Base-by-base conservation (phyloP, 2,113 vertebrate species). In the Sarotherodon lohbergeri region DNA sequence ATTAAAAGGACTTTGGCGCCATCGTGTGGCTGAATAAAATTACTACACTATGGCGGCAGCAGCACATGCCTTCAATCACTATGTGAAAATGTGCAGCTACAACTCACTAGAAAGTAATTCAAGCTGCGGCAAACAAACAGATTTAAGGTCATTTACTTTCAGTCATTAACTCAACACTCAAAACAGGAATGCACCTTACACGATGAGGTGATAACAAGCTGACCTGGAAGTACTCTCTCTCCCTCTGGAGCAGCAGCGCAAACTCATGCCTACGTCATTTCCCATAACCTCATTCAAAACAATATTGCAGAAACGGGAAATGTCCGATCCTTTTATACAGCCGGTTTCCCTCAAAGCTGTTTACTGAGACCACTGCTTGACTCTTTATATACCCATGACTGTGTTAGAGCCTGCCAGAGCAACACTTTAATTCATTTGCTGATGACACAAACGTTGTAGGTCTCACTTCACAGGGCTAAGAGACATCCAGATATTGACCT, bases 181-280 rank as follows among this genome's bases (percentile, higher is more conserved):
- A 14, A 57, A 57, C 0, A 61, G 57, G 0, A 19, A 61, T 6
- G 8, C 29, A 61, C 5, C 57, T 61, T 0, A 61, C 57, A 10
- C 16, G 2, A 61, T 19, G 57, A 61, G 57, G 3, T 5, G 16
- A 34, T 4, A 61, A 61, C 57, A 61, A 61, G 16, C 0, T 34
- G 57, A 61, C 29, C 57, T 19, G 29, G 16, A 19, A 61, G 16
- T 0, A 0, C 29, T 4, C 1, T 59, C 14, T 61, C 27, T 32
- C 27, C 0, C 56, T 32, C 0, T 59, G 56, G 56, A 59, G 0
- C 9, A 59, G 56, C 24, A 57, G 56, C 14, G 7, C 57, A 61
- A 61, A 61, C 27, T 32, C 27, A 17, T 9, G 27, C 27, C 57
- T 61, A 61, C 57, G 0, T 61, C 27, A 0, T 61, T 61, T 61